These are phyloP conservation scores for Perognathus longimembris DNA, from an alignment of 2,113 vertebrate genomes.

Conservation along the genomic window DNA sequence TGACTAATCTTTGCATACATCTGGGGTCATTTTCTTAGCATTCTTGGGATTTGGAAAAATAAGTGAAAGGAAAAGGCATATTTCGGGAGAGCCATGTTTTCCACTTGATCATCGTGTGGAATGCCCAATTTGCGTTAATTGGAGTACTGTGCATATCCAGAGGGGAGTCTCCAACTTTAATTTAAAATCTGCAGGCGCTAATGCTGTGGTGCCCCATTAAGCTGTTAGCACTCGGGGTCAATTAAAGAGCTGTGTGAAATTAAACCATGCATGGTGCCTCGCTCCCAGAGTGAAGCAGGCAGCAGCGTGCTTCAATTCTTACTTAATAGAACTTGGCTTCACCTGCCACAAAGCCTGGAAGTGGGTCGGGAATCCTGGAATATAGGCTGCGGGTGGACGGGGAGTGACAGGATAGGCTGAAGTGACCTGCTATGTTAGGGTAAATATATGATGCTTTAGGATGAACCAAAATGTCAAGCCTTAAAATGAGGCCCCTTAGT, in stretches of 20 bases:
- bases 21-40: background rate
- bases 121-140: slow-evolving; percentile 62
- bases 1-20: background rate
- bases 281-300: accelerated
- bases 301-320: background rate
- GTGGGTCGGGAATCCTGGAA: background rate
- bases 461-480: background rate
- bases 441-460: background rate
- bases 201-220: slow-evolving; percentile 24
- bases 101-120: slow-evolving; percentile 45
- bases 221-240: slow-evolving; percentile 6
- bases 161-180: slow-evolving; percentile 60
- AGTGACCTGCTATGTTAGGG: background rate
- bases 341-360: background rate
- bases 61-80: slow-evolving; percentile 4
- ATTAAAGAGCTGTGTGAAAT: slow-evolving; percentile 44
- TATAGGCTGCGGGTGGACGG: background rate
- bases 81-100: slow-evolving; percentile 21
- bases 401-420: background rate
- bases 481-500: too few relatives aligned
- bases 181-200: slow-evolving; percentile 59
- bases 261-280: background rate
- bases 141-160: slow-evolving; percentile 4
- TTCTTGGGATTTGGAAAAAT: slow-evolving; percentile 29
- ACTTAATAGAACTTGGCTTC: background rate